phyloP scores from a whole-genome alignment of 2,888 invertebrate species.

The Microctonus aethiopoides region DNA sequence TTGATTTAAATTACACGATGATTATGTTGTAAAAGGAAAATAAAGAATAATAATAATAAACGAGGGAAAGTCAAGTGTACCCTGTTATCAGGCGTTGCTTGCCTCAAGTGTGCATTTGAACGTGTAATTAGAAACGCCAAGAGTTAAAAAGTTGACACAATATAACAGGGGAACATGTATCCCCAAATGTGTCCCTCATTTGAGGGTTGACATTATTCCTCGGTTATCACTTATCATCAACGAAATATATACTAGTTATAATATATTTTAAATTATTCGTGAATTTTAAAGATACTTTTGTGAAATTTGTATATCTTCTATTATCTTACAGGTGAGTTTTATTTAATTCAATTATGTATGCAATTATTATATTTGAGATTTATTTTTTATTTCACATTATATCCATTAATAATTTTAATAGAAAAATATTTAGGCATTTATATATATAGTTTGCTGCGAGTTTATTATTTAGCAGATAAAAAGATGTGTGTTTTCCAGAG shows the following conservation, averaged over 20 bases:
- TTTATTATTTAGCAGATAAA: neutral
- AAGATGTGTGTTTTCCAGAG: neutral
- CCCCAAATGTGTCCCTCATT: constrained; percentile 27
- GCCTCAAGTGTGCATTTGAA: constrained; percentile 27
- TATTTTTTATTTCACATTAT: neutral
- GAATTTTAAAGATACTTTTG: too few relatives aligned
- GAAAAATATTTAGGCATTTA: neutral
- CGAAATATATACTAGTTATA: neutral
- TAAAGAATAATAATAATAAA: neutral
- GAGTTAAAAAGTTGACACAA: constrained; percentile 9
- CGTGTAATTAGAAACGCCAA: constrained; percentile 25
- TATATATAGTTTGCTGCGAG: neutral
- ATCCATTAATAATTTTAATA: neutral
- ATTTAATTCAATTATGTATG: constrained; percentile 11
- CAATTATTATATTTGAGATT: neutral
- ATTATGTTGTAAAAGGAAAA: neutral
- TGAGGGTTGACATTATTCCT: constrained; percentile 30
- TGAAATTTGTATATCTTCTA: constrained; percentile 22
- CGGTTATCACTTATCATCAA: neutral
- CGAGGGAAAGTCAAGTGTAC: constrained; percentile 27
- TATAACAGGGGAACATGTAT: constrained; percentile 14
- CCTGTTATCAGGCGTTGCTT: constrained; percentile 40
- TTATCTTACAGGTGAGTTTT: constrained; percentile 31
- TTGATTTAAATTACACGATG: neutral
- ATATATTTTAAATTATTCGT: too few relatives aligned